These are phyloP conservation scores for Sceliomorpha sp. DNA, from an alignment of 2,888 invertebrate species.

Conservation along the genomic window DNA sequence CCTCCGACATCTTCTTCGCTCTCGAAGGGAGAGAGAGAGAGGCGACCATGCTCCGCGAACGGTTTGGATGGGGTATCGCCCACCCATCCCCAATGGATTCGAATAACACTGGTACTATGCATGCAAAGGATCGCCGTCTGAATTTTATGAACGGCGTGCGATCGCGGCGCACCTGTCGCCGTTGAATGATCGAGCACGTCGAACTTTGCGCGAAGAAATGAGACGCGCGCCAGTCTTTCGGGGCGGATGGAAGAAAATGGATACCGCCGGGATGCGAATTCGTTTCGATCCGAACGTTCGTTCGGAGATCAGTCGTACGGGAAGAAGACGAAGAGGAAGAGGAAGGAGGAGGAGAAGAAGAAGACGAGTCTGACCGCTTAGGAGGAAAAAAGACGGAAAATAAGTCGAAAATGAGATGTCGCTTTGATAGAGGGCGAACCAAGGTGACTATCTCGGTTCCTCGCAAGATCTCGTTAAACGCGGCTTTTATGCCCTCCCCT, in stretches of 20 bases:
- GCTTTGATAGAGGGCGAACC: background rate
- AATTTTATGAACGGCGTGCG: constrained; percentile 24
- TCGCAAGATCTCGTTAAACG: background rate
- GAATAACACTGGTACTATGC: constrained; percentile 28
- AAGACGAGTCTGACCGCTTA: too few species aligned
- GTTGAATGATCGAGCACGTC: constrained; percentile 39
- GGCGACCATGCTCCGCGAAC: background rate
- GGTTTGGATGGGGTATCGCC: constrained; percentile 21
- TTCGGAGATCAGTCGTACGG: constrained; percentile 26
- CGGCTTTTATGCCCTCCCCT: background rate
- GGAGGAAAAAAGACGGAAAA: too few species aligned
- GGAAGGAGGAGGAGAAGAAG: background rate
- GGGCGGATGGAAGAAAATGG: constrained; percentile 14
- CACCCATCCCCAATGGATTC: constrained; percentile 48
- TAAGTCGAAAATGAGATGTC: constrained; percentile 4
- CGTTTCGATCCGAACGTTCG: constrained; percentile 45
- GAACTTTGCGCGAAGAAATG: constrained; percentile 19
- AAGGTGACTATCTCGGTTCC: background rate
- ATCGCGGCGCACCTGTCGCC: constrained; percentile 21
- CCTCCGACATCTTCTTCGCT: too few species aligned
- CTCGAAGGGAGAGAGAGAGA: background rate
- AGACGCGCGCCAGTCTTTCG: background rate
- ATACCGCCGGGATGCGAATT: constrained; percentile 10
- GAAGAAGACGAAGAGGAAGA: constrained; percentile 15
- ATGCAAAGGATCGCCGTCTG: constrained; percentile 26